Conservation (phyloP, 53 echinoderm and acorn worm genomes). For the Henricia sp. region DNA sequence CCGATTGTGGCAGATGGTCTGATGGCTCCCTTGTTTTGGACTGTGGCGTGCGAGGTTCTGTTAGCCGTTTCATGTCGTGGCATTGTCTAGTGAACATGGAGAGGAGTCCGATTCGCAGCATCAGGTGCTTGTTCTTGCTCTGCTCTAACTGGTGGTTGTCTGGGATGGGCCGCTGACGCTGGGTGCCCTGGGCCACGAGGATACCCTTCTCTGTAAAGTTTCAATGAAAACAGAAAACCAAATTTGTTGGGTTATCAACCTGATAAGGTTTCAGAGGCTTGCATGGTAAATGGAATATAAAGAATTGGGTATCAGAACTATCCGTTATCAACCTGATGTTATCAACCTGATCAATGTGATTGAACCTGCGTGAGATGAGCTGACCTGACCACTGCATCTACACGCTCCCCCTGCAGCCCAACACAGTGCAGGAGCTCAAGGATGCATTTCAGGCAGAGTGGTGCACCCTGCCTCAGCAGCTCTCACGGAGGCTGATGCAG, state of each 20-base stretch:
- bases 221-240: not conserved
- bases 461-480: no score
- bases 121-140: constrained; percentile 46
- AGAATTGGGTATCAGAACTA: no score
- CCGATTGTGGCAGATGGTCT: not conserved
- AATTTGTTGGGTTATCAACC: not conserved
- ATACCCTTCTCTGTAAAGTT: constrained; percentile 48
- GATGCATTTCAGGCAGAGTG: no score
- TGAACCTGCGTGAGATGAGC: no score
- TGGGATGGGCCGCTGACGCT: not conserved
- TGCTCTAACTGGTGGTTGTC: constrained; percentile 33
- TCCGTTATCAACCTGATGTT: no score
- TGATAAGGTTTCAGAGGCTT: not conserved
- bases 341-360: no score
- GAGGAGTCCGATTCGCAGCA: constrained; percentile 52
- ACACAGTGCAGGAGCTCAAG: no score
- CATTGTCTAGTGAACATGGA: constrained; percentile 54
- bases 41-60: not conserved
- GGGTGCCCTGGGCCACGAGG: not conserved
- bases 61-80: constrained; percentile 35
- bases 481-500: no score
- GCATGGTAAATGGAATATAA: no score
- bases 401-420: no score
- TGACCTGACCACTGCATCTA: no score
- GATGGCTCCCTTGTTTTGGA: not conserved